phyloP scores from a whole-genome alignment of 2,888 invertebrate genomes.

The Rhogogaster chlorosoma region DNA sequence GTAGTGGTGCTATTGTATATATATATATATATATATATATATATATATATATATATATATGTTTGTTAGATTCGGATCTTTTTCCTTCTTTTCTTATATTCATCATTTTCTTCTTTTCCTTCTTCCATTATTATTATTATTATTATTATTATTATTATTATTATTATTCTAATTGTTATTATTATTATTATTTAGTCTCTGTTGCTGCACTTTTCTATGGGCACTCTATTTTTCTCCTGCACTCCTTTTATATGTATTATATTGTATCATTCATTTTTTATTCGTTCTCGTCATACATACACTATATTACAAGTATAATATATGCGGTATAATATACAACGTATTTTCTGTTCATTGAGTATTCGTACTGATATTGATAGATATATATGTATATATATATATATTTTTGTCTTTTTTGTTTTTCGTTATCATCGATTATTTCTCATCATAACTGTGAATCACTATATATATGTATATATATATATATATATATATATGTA shows the following conservation, averaged over 20 bases:
- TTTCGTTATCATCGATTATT: too few species aligned
- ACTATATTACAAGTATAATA: not conserved
- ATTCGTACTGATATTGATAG: not conserved
- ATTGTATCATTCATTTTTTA: not conserved
- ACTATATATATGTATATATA: too few species aligned
- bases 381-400: not conserved
- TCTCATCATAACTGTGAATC: too few species aligned
- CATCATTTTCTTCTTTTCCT: constrained; percentile 44
- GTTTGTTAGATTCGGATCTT: constrained; percentile 53
- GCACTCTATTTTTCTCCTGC: not conserved
- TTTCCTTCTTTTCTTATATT: constrained; percentile 40
- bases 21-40: not conserved
- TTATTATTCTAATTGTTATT: not conserved
- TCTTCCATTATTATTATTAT: not conserved
- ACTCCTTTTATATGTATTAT: not conserved
- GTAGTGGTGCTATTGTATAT: not conserved
- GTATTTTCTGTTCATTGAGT: not conserved
- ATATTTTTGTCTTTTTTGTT: too few species aligned
- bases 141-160: not conserved
- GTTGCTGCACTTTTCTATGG: not conserved
- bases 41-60: not conserved
- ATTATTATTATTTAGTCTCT: not conserved
- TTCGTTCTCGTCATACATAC: not conserved
- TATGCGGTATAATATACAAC: not conserved
- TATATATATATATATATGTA: not conserved